Evolutionary conservation across 2,797 vertebrate genomes (phyloP), one percentile per base, ranked within the genome.

Genomic region (Rhadinocentrus ornatus): DNA sequence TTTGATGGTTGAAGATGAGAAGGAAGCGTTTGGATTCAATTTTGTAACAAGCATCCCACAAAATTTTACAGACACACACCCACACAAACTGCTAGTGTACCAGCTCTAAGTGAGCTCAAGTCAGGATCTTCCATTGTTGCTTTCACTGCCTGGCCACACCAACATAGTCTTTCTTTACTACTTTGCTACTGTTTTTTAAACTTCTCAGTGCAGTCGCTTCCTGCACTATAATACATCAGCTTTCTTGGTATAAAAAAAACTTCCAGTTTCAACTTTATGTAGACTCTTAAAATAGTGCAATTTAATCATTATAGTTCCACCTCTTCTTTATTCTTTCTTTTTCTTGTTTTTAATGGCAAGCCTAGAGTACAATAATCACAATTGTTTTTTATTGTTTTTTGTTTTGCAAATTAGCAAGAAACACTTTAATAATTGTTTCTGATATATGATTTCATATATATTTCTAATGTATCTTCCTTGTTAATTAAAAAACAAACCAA

Each of bases 31-130:
- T 83, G 81, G 73, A 80, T 90, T 73, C 10, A 64, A 48, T 81
- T 73, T 76, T 73, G 63, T 81, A 37, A 62, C 72, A 57, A 53
- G 66, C 65, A 64, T 59, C 59, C 44, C 50, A 16, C 71, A 52
- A 27, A 61, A 24, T 66, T 54, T 59, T 52, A 39, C 54, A 16
- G 65, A 52, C 32, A 64, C 29, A 69, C 63, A 56, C 16, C 56
- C 31, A 68, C 57, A 13, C 22, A 22, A 52, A 59, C 50, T 73
- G 54, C 3, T 27, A 60, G 13, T 53, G 55, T 66, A 53, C 50
- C 35, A 60, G 78, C 86, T 86, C 85, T 67, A 81, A 85, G 29
- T 61, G 70, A 81, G 84, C 77, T 88, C 82, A 83, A 62, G 37
- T 60, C 35, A 52, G 82, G 86, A 76, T 64, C 73, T 64, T 61